These are phyloP conservation scores for Aphyosemion australe DNA, from an alignment of 2,113 vertebrate genomes.

Conservation along the genomic window DNA sequence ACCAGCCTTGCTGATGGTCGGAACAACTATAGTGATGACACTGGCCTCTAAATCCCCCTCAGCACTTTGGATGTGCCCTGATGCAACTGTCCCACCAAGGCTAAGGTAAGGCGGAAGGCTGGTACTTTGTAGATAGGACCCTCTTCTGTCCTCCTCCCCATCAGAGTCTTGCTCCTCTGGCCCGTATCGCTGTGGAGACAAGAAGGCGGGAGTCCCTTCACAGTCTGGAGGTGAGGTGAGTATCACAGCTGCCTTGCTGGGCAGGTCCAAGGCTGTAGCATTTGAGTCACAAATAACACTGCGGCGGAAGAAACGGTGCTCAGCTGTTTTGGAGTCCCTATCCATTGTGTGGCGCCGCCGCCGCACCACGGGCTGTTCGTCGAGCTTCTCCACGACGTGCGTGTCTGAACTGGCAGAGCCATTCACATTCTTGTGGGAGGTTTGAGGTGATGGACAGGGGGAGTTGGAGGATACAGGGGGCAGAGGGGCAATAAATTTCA, in stretches of 20 bases:
- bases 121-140: conserved; percentile 21
- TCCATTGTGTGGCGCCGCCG: conserved; percentile 97
- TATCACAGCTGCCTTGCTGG: conserved; percentile 83
- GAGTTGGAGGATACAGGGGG: conserved; percentile 73
- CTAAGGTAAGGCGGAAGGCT: conserved; percentile 35
- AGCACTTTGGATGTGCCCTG: conserved; percentile 28
- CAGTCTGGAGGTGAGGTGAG: conserved; percentile 81
- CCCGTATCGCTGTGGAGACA: conserved; percentile 19
- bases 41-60: conserved; percentile 8
- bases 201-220: conserved; percentile 40
- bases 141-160: conserved; percentile 6
- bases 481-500: conserved; percentile 74
- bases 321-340: conserved; percentile 89
- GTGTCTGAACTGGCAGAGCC: conserved; percentile 88
- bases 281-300: conserved; percentile 98
- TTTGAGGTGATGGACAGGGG: conserved; percentile 76
- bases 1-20: conserved; percentile 13
- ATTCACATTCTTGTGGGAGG: conserved; percentile 87
- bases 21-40: not conserved
- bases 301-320: conserved; percentile 96
- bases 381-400: conserved; percentile 82
- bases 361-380: conserved; percentile 79
- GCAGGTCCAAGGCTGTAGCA: conserved; percentile 92
- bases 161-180: conserved; percentile 9
- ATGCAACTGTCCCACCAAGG: conserved; percentile 9